Evolutionary conservation across 2,113 vertebrate species (phyloP), one percentile per base, ranked within the genome.

Genomic region (Neolamprologus hecqui): DNA sequence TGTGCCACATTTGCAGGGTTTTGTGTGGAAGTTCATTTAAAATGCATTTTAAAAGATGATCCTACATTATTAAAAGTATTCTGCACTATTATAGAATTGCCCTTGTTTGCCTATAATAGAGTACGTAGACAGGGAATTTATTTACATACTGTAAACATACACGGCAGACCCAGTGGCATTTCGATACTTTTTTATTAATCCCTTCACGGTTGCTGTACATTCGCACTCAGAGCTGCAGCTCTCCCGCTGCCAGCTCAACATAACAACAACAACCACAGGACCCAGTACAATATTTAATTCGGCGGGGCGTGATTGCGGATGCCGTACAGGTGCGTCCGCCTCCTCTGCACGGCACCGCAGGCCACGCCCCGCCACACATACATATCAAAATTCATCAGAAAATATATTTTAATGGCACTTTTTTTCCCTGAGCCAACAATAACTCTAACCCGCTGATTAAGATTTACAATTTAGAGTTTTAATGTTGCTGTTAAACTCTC

Each of bases 391-490:
- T 68, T 65, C 65, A 60, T 63, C 45, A 14, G 37, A 81, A 55
- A 80, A 84, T 53, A 26, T 28, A 58, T 11, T 84, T 77, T 35
- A 89, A 55, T 6, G 26, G 31, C 5, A 49, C 31, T 73, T 53
- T 65, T 21, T 45, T 40, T 63, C 33, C 19, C 35, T 63, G 3
- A 63, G 6, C 28, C 53, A 37, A 35, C 21, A 42, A 33, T 84
- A 63, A 88, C 82, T 81, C 37, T 35, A 57, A 82, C 63, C 51
- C 45, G 65, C 75, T 88, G 37, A 87, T 28, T 31, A 15, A 60
- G 73, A 84, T 82, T 88, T 86, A 60, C 79, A 68, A 4, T 75
- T 89, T 14, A 80, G 83, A 90, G 42, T 53, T 82, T 85, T 82
- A 86, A 84, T 63, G 55, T 80, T 35, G 10, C 19, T 70, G 21